A percentile compares a stretch with the other conserved stretches of the same genome.
Conservation (phyloP, 2,113 vertebrate genomes). For the Himantopus leucocephalus region DNA sequence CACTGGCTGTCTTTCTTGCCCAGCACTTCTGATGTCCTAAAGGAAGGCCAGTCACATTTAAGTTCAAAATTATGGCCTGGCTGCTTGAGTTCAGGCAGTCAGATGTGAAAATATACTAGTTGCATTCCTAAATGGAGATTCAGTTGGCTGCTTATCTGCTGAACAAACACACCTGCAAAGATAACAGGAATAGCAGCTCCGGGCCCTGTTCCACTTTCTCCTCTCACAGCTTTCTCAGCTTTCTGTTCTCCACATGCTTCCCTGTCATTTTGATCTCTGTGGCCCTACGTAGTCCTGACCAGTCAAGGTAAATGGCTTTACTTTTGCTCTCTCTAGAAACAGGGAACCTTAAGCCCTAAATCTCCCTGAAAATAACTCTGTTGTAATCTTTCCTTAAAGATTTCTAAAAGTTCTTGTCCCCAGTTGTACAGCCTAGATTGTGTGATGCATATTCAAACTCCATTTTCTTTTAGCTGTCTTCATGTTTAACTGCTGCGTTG, state of each 20-base stretch:
- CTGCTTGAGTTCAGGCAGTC: background rate
- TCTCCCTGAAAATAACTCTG: background rate
- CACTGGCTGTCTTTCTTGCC: background rate
- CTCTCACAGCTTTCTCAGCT: background rate
- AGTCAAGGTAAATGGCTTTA: background rate
- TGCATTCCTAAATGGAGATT: background rate
- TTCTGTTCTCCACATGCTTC: background rate
- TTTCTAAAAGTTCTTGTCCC: background rate
- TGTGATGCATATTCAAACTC: background rate
- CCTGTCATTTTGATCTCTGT: background rate
- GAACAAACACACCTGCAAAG: background rate
- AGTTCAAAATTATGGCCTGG: background rate
- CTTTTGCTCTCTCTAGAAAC: background rate
- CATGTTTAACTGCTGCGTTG: background rate
- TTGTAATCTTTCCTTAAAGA: background rate
- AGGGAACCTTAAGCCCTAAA: background rate
- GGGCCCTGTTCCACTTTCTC: background rate
- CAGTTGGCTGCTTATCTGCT: background rate
- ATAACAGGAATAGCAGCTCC: background rate
- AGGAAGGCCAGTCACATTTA: background rate
- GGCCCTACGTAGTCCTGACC: background rate
- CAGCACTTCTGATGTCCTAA: background rate
- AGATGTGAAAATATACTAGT: background rate
- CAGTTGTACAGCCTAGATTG: background rate
- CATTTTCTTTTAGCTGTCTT: background rate